Evolutionary conservation across 2,113 vertebrate genomes (phyloP).

Genomic region (Cottus gobio): DNA sequence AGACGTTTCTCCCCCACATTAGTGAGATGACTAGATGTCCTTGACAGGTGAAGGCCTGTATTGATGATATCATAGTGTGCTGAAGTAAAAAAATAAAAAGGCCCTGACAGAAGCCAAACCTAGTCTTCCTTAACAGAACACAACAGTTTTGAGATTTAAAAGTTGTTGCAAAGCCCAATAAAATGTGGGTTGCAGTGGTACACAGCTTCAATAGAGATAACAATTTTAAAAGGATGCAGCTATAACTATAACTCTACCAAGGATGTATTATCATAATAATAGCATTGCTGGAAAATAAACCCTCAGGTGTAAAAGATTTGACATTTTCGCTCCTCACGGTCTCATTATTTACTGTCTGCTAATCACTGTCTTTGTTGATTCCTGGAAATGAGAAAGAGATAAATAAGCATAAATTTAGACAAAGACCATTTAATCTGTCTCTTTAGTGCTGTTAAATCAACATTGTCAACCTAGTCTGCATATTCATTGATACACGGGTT

Average conservation of each 20-base stretch:
- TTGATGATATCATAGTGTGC: slow-evolving; percentile 48
- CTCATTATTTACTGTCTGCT: not conserved
- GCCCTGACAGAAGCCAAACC: not conserved
- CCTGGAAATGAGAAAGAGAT: not conserved
- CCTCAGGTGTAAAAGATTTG: not conserved
- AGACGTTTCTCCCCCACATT: slow-evolving; percentile 51
- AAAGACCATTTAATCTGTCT: slow-evolving; percentile 13
- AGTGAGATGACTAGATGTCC: slow-evolving; percentile 74
- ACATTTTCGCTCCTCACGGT: not conserved
- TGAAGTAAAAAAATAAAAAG: slow-evolving; percentile 9
- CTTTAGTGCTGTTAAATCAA: not conserved
- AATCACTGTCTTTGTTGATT: not conserved
- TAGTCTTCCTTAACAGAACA: slow-evolving; percentile 19
- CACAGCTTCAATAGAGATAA: not conserved
- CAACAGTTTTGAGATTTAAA: slow-evolving; percentile 24
- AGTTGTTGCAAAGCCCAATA: slow-evolving; percentile 17
- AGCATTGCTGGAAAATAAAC: slow-evolving; percentile 1
- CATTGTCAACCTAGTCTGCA: not conserved
- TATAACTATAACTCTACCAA: not conserved
- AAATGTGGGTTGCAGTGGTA: slow-evolving; percentile 14
- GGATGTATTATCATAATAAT: slow-evolving; percentile 13
- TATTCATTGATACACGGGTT: not conserved
- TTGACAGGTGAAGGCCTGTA: slow-evolving; percentile 58
- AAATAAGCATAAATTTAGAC: not conserved
- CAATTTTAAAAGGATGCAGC: slow-evolving; percentile 6